Base-by-base conservation (phyloP, 2,113 vertebrate species). In the Bufo gargarizans region DNA sequence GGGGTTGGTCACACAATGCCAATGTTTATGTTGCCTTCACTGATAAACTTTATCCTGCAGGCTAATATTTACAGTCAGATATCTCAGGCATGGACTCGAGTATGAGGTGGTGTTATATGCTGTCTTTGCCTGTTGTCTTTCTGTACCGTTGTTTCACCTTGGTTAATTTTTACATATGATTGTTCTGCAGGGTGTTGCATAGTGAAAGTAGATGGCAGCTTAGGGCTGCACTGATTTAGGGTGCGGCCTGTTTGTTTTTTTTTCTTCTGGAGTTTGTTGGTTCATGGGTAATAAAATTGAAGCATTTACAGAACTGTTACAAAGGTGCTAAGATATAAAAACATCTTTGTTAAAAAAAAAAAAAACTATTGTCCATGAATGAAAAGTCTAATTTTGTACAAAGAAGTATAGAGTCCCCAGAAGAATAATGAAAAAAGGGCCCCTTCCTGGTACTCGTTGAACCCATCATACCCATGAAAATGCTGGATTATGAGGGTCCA, bases 21-120 rank as follows among this genome's bases (percentile, higher is more conserved):
- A 59, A 14, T 80, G 77, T 43, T 80, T 80, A 79, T 79, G 78
- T 45, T 61, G 56, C 78, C 58, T 19, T 69, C 45, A 69, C 55
- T 84, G 65, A 84, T 71, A 71, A 22, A 17, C 45, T 9, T 55
- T 84, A 69, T 67, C 47, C 61, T 33, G 13, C 59, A 53, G 10
- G 61, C 81, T 53, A 67, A 53, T 83, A 83, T 84, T 84, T 84
- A 50, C 63, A n/a, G 47, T 53, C 20, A 53, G 82, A 55, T 84
- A 61, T n/a, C 11, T 4, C 65, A 10, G 80, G 20, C 17, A 22
- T 65, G 80, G 43, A 20, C 20, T 0, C 0, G 6, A 19, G 61
- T 9, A 65, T 65, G 61, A 65, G 20, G n/a, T 22, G 20, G 65
- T 67, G 65, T n/a, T 47, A 47, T 13, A 72, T 16, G 43, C 47